phyloP scores from a whole-genome alignment of 2,113 vertebrate genomes.

The Leucopsar rothschildi region DNA sequence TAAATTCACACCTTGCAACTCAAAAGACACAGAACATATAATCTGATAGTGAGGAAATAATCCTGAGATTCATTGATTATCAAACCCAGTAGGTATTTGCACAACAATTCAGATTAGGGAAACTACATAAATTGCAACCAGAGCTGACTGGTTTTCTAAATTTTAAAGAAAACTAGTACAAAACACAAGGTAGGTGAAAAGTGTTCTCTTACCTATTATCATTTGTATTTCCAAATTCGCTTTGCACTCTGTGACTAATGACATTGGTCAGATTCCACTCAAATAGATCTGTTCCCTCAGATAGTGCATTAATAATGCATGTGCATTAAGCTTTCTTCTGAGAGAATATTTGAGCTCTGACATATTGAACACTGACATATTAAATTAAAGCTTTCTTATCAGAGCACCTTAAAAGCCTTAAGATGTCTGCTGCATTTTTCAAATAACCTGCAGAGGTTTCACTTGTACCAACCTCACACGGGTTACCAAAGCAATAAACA shows the following conservation, averaged over 20 bases:
- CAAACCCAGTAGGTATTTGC: not conserved
- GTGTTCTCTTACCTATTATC: not conserved
- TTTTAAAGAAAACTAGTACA: not conserved
- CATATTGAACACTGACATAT: slow-evolving; percentile 64
- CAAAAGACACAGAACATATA: not conserved
- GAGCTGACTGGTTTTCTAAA: not conserved
- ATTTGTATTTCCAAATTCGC: not conserved
- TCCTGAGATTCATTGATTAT: not conserved
- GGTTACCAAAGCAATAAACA: slow-evolving; percentile 46
- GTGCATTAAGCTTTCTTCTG: slow-evolving; percentile 58
- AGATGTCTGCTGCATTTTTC: slow-evolving; percentile 7
- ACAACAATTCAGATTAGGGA: not conserved
- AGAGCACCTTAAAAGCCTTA: slow-evolving; percentile 45
- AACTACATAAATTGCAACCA: not conserved
- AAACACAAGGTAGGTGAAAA: not conserved
- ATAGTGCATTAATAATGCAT: slow-evolving; percentile 69
- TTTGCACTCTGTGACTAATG: slow-evolving; percentile 47
- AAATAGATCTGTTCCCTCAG: slow-evolving; percentile 48
- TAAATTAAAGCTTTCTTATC: slow-evolving; percentile 70
- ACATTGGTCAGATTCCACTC: slow-evolving; percentile 52
- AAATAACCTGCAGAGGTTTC: slow-evolving; percentile 24
- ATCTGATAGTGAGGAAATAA: not conserved
- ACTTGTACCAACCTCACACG: not conserved
- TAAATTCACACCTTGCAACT: not conserved
- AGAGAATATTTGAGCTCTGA: slow-evolving; percentile 72